phyloP scores from a whole-genome alignment of 1,140 invertebrate species.

The Drosophila guanche region DNA sequence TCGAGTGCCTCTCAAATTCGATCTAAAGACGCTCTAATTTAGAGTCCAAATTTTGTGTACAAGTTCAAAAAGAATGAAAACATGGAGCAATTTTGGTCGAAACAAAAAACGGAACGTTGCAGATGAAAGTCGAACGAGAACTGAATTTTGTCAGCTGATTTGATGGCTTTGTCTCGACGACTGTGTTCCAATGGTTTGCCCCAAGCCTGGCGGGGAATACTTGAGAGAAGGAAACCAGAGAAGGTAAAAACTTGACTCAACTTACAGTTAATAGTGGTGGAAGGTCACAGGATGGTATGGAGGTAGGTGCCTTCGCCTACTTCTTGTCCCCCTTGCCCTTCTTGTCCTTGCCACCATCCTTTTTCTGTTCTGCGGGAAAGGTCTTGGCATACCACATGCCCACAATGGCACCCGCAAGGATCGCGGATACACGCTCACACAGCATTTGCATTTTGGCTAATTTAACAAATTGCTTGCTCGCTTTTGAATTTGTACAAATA shows the following conservation, averaged over 20 bases:
- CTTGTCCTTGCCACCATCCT: constrained; percentile 41
- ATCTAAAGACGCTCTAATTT: constrained; percentile 13
- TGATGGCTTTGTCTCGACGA: no score
- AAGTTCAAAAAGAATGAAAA: no score
- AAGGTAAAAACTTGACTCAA: no score
- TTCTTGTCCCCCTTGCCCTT: constrained; percentile 37
- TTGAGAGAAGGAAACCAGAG: accelerated
- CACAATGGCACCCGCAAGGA: constrained; percentile 51
- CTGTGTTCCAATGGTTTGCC: no score
- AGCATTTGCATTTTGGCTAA: constrained; percentile 52
- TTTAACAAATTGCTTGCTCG: neutral
- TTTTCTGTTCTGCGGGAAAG: constrained; percentile 33
- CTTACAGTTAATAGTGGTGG: no score
- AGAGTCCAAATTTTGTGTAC: constrained; percentile 5
- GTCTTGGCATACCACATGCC: constrained; percentile 67
- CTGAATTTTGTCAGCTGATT: no score
- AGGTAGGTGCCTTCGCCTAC: neutral
- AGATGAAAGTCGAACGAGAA: no score
- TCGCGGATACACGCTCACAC: constrained; percentile 64
- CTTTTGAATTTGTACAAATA: no score
- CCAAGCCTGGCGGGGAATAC: no score
- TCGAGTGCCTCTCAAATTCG: constrained; percentile 1
- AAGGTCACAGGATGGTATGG: no score
- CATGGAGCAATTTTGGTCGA: no score
- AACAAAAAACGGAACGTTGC: no score